phyloP scores from a whole-genome alignment of 2,888 invertebrate genomes.

The Synanthedon andrenaeformis region DNA sequence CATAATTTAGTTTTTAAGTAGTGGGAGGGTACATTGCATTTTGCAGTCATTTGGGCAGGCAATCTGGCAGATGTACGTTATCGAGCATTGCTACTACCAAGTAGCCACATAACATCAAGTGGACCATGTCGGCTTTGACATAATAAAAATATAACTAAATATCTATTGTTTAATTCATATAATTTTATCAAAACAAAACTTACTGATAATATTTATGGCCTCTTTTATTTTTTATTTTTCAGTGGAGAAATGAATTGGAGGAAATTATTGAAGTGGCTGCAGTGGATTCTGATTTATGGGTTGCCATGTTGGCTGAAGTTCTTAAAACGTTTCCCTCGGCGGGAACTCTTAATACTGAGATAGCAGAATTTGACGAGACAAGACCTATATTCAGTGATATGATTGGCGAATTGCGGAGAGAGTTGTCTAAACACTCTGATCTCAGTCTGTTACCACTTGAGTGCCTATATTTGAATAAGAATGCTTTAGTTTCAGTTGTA shows the following conservation, averaged over 20 bases:
- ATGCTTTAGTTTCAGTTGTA: conserved; percentile 89
- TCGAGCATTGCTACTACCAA: too few species aligned
- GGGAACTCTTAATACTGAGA: conserved; percentile 90
- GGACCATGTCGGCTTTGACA: too few species aligned
- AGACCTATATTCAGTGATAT: conserved; percentile 91
- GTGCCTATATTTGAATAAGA: conserved; percentile 95
- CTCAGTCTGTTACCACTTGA: conserved; percentile 91
- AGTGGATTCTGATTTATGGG: conserved; percentile 95
- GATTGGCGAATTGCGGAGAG: conserved; percentile 84
- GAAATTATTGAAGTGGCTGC: conserved; percentile 95
- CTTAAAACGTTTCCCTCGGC: conserved; percentile 93
- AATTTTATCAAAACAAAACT: too few species aligned
- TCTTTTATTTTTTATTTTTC: conserved; percentile 28
- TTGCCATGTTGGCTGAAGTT: conserved; percentile 95
- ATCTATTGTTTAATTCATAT: too few species aligned
- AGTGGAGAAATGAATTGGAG: conserved; percentile 95
- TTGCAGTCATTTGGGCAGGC: too few species aligned
- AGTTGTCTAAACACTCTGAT: conserved; percentile 87
- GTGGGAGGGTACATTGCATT: too few species aligned
- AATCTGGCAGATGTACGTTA: too few species aligned
- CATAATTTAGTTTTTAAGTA: too few species aligned
- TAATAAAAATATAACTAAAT: too few species aligned
- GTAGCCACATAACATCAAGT: too few species aligned
- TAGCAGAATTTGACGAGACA: conserved; percentile 89
- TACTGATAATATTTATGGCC: too few species aligned